Base-by-base conservation (phyloP, 2,113 vertebrate species). In the Megalops atlanticus region DNA sequence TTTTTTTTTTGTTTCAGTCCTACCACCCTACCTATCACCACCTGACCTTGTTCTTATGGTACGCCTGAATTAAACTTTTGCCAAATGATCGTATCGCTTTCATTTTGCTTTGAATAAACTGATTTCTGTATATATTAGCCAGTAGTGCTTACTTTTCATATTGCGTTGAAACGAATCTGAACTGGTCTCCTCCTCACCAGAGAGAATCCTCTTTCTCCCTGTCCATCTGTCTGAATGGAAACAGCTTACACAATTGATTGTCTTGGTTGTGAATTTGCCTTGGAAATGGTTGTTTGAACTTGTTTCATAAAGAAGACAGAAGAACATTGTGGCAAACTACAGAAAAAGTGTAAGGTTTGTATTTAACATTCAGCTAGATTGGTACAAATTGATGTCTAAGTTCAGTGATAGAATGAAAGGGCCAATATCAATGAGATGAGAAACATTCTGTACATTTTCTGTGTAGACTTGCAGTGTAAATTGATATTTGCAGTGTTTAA, bases 401-500 rank as follows among this genome's bases (percentile, higher is more conserved):
- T 69, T 88, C 84, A 87, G 52, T 87, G 87, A n/a, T 78, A 84
- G 85, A 81, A 84, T 89, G 86, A 81, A 89, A 69, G 85, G 52
- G 89, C 78, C 87, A 82, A 21, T 27, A 52, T 45, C 54, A 31
- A 58, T 76, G 8, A 52, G 82, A 88, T 83, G 84, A 84, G 85
- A 87, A 84, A 87, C 88, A 88, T 87, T 87, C 89, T 93, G 86
- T 92, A 91, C 88, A 86, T 91, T 94, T 90, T 75, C 92, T 94
- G 94, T 92, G 88, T 81, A 91, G 92, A 88, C 92, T 88, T 91
- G 91, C 86, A 84, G 88, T 91, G 90, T 85, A 91, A 87, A 89
- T 92, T 89, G 90, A 92, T 94, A 88, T 94, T 91, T 89, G 93
- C 91, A 89, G 91, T 85, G 86, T 88, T 88, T 93, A 92, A 89